Conservation (phyloP, 2,888 invertebrate genomes). For the Cosmorhoe ocellata region DNA sequence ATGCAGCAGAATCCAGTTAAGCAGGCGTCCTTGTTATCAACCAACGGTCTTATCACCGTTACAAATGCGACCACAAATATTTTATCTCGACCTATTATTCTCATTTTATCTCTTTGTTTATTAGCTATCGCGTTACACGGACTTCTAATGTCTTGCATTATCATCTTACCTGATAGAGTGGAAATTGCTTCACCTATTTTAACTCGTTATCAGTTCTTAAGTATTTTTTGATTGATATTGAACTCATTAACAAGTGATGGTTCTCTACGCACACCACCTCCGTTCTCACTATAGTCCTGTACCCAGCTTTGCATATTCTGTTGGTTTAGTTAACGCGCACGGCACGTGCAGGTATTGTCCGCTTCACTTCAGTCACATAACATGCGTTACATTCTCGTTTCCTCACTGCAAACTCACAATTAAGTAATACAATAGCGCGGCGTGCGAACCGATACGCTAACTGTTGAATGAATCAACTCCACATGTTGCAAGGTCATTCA, state of each 20-base stretch:
- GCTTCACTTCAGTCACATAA: slow-evolving; percentile 36
- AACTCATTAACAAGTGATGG: too few relatives aligned
- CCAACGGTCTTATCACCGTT: slow-evolving; percentile 31
- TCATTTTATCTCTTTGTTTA: slow-evolving; percentile 34
- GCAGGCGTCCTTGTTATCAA: slow-evolving; percentile 21
- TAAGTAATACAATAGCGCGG: slow-evolving; percentile 51
- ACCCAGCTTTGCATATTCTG: not conserved
- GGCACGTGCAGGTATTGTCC: slow-evolving; percentile 19
- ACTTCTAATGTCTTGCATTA: slow-evolving; percentile 28
- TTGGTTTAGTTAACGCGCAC: slow-evolving; percentile 9
- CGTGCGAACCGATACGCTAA: slow-evolving; percentile 54
- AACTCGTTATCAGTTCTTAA: not conserved
- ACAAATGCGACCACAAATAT: slow-evolving; percentile 33
- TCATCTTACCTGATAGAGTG: slow-evolving; percentile 2
- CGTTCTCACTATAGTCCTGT: too few relatives aligned
- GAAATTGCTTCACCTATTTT: not conserved
- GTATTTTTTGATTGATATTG: too few relatives aligned
- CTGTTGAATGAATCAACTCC: slow-evolving; percentile 53
- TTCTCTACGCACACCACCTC: too few relatives aligned
- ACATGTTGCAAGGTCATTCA: slow-evolving; percentile 41
- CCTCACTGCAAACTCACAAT: slow-evolving; percentile 49
- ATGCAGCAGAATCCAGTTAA: slow-evolving; percentile 12
- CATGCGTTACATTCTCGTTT: slow-evolving; percentile 41
- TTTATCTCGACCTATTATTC: slow-evolving; percentile 32
- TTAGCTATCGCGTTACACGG: slow-evolving; percentile 30